Base-by-base conservation (phyloP, 2,113 vertebrate genomes). In the Semnornis frantzii region DNA sequence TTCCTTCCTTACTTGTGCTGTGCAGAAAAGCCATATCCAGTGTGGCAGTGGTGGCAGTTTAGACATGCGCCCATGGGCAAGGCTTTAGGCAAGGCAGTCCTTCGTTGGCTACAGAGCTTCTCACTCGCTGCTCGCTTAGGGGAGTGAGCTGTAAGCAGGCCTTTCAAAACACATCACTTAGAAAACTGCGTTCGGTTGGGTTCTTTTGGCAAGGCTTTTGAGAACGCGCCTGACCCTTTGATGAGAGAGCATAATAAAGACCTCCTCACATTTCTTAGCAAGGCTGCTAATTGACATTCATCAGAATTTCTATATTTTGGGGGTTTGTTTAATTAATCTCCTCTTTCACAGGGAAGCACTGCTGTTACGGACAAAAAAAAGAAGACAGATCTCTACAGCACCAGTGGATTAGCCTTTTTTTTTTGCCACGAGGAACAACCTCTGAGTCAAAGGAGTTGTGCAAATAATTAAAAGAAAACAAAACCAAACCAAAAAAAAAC, bases 1-100 rank as follows among this genome's bases (percentile, higher is more conserved):
- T 97, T 98, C 97, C 97, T 97, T 97, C 97, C 97, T 98, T 95
- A 97, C 96, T 96, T 97, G 97, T 97, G 98, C 97, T 71, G 94
- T 95, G 97, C 97, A 90, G 95, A 86, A 96, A 97, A 98, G 97
- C 98, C 97, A 97, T 94, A 89, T 97, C 92, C 96, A 86, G 96
- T 91, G 95, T 55, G 94, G 96, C 80, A 95, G 91, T 58, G 85
- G 96, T 93, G 95, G 94, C 95, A 93, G 95, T 94, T 86, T 96
- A 94, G 95, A 90, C 97, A 97, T 96, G 95, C 92, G 95, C 97
- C 96, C 96, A 52, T 92, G 92, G 96, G 95, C 77, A 96, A 95
- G 33, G 86, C 94, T 95, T 86, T 95, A 94, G 82, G 94, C 94
- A 97, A 95, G 96, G 95, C 94, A 92, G 96, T 97, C 97, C 95